These are phyloP conservation scores for Venustoraphidia nigricollis DNA, from an alignment of 2,888 invertebrate species.

Conservation along the genomic window DNA sequence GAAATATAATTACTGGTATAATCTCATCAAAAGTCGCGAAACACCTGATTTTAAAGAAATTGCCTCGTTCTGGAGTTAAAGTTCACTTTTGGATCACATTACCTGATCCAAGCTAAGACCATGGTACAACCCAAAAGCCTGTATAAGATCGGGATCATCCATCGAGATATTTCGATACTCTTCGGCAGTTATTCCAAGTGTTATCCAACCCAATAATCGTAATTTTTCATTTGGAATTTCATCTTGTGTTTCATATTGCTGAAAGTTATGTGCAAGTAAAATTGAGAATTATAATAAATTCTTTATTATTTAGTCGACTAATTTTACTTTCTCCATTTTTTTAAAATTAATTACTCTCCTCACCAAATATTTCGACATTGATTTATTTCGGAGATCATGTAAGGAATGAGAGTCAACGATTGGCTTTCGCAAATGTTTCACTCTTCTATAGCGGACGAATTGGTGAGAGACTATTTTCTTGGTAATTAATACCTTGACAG, in stretches of 20 bases:
- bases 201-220: constrained; percentile 30
- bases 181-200: constrained; percentile 29
- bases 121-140: constrained; percentile 36
- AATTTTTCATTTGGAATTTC: constrained; percentile 31
- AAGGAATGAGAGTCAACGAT: too few species aligned
- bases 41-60: background rate
- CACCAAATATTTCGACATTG: too few species aligned
- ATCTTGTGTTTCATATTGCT: constrained; percentile 21
- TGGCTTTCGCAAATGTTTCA: too few species aligned
- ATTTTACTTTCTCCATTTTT: too few species aligned
- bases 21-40: background rate
- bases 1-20: constrained; percentile 13
- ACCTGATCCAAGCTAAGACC: constrained; percentile 27
- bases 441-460: too few species aligned
- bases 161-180: constrained; percentile 36
- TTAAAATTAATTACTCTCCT: too few species aligned
- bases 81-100: background rate
- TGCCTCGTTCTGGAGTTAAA: too few species aligned
- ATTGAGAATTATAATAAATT: background rate
- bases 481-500: background rate
- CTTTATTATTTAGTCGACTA: too few species aligned
- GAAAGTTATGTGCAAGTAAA: constrained; percentile 8
- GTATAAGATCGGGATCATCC: constrained; percentile 33
- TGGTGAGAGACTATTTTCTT: background rate
- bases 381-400: too few species aligned